These are phyloP conservation scores for Glyphotaelius pellucidus DNA, from an alignment of 2,888 invertebrate species.

Conservation along the genomic window DNA sequence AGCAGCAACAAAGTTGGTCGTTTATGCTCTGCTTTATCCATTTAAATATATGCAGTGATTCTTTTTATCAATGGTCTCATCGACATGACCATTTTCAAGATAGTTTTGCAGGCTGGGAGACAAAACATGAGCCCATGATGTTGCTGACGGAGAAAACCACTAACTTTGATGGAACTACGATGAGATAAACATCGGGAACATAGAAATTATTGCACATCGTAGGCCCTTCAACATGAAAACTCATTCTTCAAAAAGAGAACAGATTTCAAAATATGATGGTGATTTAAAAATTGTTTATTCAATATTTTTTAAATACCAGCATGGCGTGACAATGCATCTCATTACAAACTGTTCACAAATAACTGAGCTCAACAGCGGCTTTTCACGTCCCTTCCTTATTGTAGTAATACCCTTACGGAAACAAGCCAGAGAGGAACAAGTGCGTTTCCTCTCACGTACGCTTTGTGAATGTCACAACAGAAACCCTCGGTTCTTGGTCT, in stretches of 20 bases:
- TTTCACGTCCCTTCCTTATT: background rate
- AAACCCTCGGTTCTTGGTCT: background rate
- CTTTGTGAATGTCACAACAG: conserved; percentile 31
- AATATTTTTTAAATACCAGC: background rate
- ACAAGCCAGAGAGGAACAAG: background rate
- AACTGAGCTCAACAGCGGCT: background rate
- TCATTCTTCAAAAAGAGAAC: background rate
- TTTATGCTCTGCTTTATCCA: too few relatives aligned
- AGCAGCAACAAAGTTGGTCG: too few relatives aligned
- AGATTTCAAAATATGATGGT: background rate
- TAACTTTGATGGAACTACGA: too few relatives aligned
- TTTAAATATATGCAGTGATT: too few relatives aligned
- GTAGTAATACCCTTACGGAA: background rate
- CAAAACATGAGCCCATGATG: too few relatives aligned
- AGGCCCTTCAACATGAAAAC: background rate
- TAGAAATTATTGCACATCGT: background rate
- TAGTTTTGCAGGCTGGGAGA: too few relatives aligned
- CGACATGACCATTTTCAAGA: too few relatives aligned
- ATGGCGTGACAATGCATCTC: background rate
- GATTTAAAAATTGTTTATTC: background rate
- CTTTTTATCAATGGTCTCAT: too few relatives aligned
- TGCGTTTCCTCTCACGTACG: conserved; percentile 8
- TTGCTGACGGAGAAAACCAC: too few relatives aligned
- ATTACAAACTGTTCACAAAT: background rate
- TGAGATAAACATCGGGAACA: too few relatives aligned